A percentile compares a stretch with the other conserved stretches of the same genome.
These are phyloP conservation scores for Pantherophis guttatus DNA, from an alignment of 2,113 vertebrate species.

Conservation along the genomic window DNA sequence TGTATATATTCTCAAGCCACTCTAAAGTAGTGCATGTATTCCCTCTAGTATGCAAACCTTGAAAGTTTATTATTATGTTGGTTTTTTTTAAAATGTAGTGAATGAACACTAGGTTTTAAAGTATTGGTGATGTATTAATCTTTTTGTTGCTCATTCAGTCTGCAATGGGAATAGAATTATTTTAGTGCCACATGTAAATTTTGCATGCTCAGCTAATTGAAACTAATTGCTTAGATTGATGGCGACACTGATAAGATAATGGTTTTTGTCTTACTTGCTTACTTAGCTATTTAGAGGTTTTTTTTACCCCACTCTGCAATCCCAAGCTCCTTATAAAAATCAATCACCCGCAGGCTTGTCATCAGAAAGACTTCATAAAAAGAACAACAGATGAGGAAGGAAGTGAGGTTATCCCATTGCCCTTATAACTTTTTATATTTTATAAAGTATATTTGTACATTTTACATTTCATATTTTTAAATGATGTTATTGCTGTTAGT, in stretches of 20 bases:
- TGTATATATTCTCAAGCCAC: background rate
- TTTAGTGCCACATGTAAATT: background rate
- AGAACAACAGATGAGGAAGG: background rate
- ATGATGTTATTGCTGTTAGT: background rate
- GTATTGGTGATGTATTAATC: background rate
- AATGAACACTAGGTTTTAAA: background rate
- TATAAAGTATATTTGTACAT: background rate
- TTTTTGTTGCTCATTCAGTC: background rate
- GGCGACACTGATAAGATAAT: background rate
- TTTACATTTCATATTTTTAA: background rate
- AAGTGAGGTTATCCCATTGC: background rate
- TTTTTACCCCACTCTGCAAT: background rate
- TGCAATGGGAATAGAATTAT: background rate
- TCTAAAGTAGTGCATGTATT: background rate
- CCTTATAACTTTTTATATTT: background rate
- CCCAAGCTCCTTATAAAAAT: background rate
- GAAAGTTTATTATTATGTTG: background rate
- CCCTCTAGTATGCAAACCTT: background rate
- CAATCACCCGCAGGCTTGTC: background rate
- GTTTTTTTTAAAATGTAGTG: background rate
- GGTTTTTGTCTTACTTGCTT: background rate
- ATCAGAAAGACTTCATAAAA: background rate
- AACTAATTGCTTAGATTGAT: background rate
- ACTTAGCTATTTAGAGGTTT: background rate
- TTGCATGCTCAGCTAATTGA: background rate